Conservation (phyloP, 2,797 vertebrate genomes). For the Crenuchus spilurus region DNA sequence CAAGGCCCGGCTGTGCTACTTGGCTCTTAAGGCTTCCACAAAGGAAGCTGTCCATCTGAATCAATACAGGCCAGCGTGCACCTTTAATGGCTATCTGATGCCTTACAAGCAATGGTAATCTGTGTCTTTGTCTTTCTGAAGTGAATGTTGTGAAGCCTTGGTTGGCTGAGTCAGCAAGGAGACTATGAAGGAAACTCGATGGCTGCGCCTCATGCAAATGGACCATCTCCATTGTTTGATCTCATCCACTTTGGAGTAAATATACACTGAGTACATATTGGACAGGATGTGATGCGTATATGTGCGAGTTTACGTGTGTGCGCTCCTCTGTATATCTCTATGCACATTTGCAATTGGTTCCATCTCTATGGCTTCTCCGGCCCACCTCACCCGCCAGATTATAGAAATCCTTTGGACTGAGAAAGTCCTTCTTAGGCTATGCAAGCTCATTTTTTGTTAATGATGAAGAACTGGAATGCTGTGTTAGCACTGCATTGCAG, state of each 20-base stretch:
- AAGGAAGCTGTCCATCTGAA: conserved; percentile 64
- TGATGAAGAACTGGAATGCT: conserved; percentile 36
- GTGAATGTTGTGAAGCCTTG: conserved; percentile 58
- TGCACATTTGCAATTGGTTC: conserved; percentile 41
- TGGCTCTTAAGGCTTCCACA: conserved; percentile 47
- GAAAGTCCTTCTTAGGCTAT: conserved; percentile 30
- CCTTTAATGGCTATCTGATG: conserved; percentile 55
- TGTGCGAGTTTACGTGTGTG: conserved; percentile 6
- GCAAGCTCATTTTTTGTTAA: conserved; percentile 36
- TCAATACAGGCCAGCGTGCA: conserved; percentile 68
- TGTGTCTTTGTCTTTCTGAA: conserved; percentile 60
- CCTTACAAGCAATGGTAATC: conserved; percentile 43
- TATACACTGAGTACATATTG: conserved; percentile 56
- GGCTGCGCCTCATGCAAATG: conserved; percentile 67
- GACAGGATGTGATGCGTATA: conserved; percentile 39
- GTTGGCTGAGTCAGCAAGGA: conserved; percentile 70
- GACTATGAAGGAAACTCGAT: conserved; percentile 63
- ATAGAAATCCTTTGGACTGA: conserved; percentile 10
- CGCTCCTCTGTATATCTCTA: background rate
- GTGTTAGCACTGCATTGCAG: conserved; percentile 49
- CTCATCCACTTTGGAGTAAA: conserved; percentile 62
- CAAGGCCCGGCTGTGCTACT: conserved; percentile 49
- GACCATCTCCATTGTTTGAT: conserved; percentile 60
- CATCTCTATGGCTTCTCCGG: conserved; percentile 3
- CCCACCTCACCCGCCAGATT: background rate